A percentile compares a stretch with the other conserved stretches of the same genome.
Evolutionary conservation across 2,888 invertebrate genomes (phyloP).

Genomic region (Sturmia bella): DNA sequence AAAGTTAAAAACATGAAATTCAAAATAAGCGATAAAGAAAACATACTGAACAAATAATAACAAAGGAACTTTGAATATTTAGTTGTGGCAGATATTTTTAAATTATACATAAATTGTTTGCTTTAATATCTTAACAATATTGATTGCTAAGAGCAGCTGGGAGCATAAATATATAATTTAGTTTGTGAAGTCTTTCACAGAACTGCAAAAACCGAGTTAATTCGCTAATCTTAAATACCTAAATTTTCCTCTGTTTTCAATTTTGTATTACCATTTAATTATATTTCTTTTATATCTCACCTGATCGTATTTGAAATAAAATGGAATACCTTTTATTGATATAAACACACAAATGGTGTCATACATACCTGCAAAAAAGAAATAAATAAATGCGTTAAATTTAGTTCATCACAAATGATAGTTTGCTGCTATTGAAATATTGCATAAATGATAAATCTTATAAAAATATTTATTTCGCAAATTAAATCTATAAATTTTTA

Average conservation of each 20-base stretch:
- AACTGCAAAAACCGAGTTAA: no score
- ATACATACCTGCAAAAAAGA: constrained; percentile 55
- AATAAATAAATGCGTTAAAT: constrained; percentile 29
- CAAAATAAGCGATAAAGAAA: neutral
- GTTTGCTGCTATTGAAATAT: neutral
- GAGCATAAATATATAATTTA: no score
- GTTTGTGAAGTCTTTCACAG: no score
- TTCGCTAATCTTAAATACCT: no score
- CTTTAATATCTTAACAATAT: no score
- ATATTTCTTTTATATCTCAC: constrained; percentile 1
- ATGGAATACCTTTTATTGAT: neutral
- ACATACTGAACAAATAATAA: no score
- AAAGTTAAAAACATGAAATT: neutral
- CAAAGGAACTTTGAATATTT: no score
- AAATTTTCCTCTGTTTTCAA: no score
- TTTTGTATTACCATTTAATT: neutral
- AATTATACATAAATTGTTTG: no score
- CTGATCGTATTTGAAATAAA: neutral
- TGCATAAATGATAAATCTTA: constrained; percentile 32
- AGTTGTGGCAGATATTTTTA: no score
- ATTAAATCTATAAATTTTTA: constrained; percentile 61
- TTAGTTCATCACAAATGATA: constrained; percentile 25
- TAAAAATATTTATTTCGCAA: constrained; percentile 50
- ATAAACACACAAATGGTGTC: neutral
- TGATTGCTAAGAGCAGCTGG: no score